Evolutionary conservation across 2,888 invertebrate species (phyloP), one percentile per base, ranked within the genome.

Genomic region (Calameuta filiformis): DNA sequence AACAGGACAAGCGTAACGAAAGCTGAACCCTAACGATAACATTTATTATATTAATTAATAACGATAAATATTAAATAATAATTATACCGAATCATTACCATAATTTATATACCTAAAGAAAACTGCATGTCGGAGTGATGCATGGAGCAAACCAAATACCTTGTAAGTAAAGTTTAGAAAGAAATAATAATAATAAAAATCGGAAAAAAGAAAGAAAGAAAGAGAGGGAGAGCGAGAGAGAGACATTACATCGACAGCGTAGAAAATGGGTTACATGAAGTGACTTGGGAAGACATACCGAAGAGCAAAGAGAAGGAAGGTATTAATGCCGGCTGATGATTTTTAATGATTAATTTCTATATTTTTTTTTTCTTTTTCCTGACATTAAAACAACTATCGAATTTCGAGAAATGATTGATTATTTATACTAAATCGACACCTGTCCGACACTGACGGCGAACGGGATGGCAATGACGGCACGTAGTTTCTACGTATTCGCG

Each of bases 31-130:
- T 77, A 77, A 68, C 68, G 68, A 75, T 77, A 77, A 40, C 73
- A 31, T 69, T 56, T 56, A 56, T 23, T 56, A 56, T 56, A 56
- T 56, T 56, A 56, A 56, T 56, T 56, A 23, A 56, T 76, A 73
- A 76, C 68, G 68, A 76, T 78, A 68, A 69, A 86, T 85, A 87
- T 87, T 56, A 56, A 85, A 86, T 89, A 87, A 87, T 89, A 87
- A 87, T 90, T 89, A 88, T 91, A 91, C 88, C 88, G 90, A 90
- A 91, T 90, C 90, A 91, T 91, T 90, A 91, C 90, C 90, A 90
- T 91, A 91, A 91, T 91, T 91, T 91, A 91, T 91, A 91, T 90
- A 90, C 89, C 87, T 88, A 89, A 87, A 73, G 75, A 79, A 76
- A 74, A 77, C 78, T 79, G 78, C 83, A 81, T 81, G 83, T 81